A percentile compares a stretch with the other conserved stretches of the same genome.
Evolutionary conservation across 2,113 vertebrate genomes (phyloP).

Genomic region (Aegypius monachus): DNA sequence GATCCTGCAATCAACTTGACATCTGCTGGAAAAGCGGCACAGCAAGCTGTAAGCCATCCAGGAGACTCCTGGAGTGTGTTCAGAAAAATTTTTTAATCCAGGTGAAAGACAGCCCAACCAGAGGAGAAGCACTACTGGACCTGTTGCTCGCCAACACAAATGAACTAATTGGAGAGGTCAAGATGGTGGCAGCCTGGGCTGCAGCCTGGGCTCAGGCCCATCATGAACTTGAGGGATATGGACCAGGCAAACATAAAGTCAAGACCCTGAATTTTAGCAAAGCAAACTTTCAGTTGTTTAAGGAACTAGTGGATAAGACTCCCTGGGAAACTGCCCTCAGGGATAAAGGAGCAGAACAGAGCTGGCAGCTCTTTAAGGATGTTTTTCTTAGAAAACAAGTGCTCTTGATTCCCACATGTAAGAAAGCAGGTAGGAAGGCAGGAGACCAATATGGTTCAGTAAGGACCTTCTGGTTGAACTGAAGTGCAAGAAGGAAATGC

Average conservation of each 20-base stretch:
- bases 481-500: neutral
- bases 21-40: neutral
- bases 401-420: neutral
- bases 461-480: neutral
- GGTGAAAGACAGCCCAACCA: neutral
- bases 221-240: neutral
- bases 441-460: neutral
- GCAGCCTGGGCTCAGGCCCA: neutral
- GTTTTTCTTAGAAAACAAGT: neutral
- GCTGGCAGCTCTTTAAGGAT: neutral
- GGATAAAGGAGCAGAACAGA: neutral
- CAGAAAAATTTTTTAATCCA: neutral
- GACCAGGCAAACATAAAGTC: neutral
- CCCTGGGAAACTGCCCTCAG: neutral
- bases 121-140: neutral
- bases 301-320: neutral
- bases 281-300: neutral
- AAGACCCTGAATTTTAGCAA: neutral
- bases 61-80: neutral
- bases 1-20: neutral
- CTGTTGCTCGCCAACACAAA: neutral
- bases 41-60: neutral
- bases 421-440: neutral
- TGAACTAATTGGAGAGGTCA: neutral
- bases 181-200: neutral